These are phyloP conservation scores for Embidobia sp. DNA, from an alignment of 2,888 invertebrate species.

Conservation along the genomic window DNA sequence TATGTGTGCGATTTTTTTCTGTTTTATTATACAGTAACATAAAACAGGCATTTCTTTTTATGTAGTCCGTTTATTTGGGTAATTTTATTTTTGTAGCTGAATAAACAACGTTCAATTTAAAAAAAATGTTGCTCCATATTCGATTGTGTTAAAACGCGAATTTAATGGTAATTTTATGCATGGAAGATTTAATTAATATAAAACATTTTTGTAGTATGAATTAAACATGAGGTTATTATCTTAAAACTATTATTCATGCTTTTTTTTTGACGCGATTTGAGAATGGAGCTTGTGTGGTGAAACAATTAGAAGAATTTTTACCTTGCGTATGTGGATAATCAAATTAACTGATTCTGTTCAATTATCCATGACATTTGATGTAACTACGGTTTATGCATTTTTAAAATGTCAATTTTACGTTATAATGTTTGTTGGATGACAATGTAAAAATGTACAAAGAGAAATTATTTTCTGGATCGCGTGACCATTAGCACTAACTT, in stretches of 20 bases:
- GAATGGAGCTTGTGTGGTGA: not conserved
- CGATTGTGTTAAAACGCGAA: constrained; percentile 21
- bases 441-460: constrained; percentile 8
- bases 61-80: constrained; percentile 6
- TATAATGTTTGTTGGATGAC: not conserved
- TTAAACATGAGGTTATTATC: constrained; percentile 58
- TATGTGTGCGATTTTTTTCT: not conserved
- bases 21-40: too few species aligned
- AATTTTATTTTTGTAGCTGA: constrained; percentile 27
- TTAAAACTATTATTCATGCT: constrained; percentile 42
- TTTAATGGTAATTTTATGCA: constrained; percentile 59
- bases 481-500: constrained; percentile 54
- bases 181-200: constrained; percentile 56
- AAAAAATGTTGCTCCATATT: constrained; percentile 26
- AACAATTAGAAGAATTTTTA: not conserved
- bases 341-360: not conserved
- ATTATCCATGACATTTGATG: too few species aligned
- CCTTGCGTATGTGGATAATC: not conserved
- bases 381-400: too few species aligned
- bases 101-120: constrained; percentile 23
- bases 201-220: constrained; percentile 51
- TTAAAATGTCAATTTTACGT: not conserved
- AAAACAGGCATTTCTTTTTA: constrained; percentile 5
- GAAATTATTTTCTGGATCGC: constrained; percentile 42
- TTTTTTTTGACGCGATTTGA: constrained; percentile 42